A percentile compares a stretch with the other conserved stretches of the same genome.
Evolutionary conservation across 2,888 invertebrate genomes (phyloP).

Genomic region (Trissolcus japonicus): DNA sequence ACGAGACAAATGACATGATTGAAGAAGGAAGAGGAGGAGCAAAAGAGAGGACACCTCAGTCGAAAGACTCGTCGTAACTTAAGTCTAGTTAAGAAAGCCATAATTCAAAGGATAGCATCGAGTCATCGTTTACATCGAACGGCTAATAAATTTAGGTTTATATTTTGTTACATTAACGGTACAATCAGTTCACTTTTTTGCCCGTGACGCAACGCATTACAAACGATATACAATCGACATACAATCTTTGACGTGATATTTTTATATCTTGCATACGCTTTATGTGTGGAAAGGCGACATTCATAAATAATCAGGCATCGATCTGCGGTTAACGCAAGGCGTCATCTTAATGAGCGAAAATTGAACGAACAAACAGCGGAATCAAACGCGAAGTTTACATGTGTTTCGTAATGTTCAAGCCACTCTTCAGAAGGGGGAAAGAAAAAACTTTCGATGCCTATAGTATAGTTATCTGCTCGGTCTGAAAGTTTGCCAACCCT

Average conservation of each 20-base stretch:
- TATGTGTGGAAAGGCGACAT: slow-evolving; percentile 6
- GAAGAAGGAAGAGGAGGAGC: slow-evolving; percentile 49
- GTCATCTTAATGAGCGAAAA: slow-evolving; percentile 28
- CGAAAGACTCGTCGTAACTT: slow-evolving; percentile 72
- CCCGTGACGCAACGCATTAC: slow-evolving; percentile 2
- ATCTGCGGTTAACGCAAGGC: slow-evolving; percentile 21
- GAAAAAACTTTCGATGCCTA: not conserved
- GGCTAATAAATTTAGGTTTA: slow-evolving; percentile 74
- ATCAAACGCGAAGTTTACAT: slow-evolving; percentile 34
- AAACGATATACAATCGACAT: slow-evolving; percentile 19
- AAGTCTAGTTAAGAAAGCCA: slow-evolving; percentile 76
- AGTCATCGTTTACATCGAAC: slow-evolving; percentile 73
- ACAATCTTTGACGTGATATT: slow-evolving; percentile 34
- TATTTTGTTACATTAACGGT: slow-evolving; percentile 74
- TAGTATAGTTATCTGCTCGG: slow-evolving; percentile 14
- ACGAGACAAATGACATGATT: slow-evolving; percentile 44
- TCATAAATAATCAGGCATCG: slow-evolving; percentile 27
- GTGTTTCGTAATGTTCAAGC: slow-evolving; percentile 20
- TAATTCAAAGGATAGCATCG: slow-evolving; percentile 75
- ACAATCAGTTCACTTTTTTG: slow-evolving; percentile 61
- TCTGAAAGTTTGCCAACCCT: slow-evolving; percentile 24
- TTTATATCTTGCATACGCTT: slow-evolving; percentile 14
- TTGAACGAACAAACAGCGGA: slow-evolving; percentile 5
- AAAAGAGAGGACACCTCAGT: slow-evolving; percentile 59
- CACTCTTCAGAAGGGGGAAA: slow-evolving; percentile 17